Percentiles rank a stretch among this genome's conserved stretches.
phyloP scores from a whole-genome alignment of 2,888 invertebrate species.

The Sarcophaga caerulescens region DNA sequence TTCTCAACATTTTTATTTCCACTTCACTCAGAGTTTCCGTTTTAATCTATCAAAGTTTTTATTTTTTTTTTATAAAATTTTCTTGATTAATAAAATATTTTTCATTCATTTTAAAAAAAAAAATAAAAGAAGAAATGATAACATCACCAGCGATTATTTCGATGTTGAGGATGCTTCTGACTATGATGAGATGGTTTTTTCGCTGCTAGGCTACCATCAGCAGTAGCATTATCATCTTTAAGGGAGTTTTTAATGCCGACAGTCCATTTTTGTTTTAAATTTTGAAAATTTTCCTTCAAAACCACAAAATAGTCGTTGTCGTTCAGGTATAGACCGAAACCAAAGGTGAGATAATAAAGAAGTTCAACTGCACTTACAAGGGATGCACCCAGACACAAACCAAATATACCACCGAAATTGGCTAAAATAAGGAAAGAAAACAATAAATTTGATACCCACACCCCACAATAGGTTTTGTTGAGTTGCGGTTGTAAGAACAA shows the following conservation, averaged over 20 bases:
- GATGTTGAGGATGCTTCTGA: slow-evolving; percentile 29
- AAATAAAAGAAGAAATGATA: too few relatives aligned
- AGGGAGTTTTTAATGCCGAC: slow-evolving; percentile 44
- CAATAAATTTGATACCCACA: not conserved
- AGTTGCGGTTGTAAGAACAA: not conserved
- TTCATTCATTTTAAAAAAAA: not conserved
- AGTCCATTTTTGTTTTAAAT: slow-evolving; percentile 39
- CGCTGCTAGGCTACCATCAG: not conserved
- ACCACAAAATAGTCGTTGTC: slow-evolving; percentile 72
- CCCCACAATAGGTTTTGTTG: not conserved
- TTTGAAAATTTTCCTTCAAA: slow-evolving; percentile 52
- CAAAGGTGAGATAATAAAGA: slow-evolving; percentile 80
- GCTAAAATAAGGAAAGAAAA: slow-evolving; percentile 74
- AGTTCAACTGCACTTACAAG: slow-evolving; percentile 81
- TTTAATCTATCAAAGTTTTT: slow-evolving; percentile 35
- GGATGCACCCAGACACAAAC: slow-evolving; percentile 82
- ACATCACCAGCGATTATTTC: slow-evolving; percentile 49
- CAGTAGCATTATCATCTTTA: slow-evolving; percentile 24
- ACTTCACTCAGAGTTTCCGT: slow-evolving; percentile 15
- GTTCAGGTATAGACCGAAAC: slow-evolving; percentile 75
- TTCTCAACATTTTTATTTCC: not conserved
- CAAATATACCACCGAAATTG: slow-evolving; percentile 82
- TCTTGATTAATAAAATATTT: not conserved
- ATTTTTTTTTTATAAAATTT: slow-evolving; percentile 1
- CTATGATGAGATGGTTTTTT: not conserved